These are phyloP conservation scores for Progne subis DNA, from an alignment of 2,113 vertebrate genomes.

Conservation along the genomic window DNA sequence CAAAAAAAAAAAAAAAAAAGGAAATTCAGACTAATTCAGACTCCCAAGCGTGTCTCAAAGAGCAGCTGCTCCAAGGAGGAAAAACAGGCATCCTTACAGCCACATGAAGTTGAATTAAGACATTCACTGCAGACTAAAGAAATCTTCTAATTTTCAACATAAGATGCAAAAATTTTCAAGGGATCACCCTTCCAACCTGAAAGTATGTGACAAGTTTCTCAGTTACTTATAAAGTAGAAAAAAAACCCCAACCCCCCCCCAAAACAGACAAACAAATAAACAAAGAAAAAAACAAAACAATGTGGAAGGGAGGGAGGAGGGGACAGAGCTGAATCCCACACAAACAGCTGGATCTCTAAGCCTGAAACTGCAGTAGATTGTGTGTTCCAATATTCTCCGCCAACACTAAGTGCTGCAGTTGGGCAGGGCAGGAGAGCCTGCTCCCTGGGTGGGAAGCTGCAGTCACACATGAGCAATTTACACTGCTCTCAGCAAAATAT, in stretches of 20 bases:
- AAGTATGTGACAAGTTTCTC: background rate
- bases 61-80: background rate
- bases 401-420: rapidly evolving
- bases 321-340: background rate
- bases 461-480: background rate
- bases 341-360: background rate
- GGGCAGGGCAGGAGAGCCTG: background rate
- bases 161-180: background rate
- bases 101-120: background rate
- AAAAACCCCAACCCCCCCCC: background rate
- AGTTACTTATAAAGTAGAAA: background rate
- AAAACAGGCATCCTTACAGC: background rate
- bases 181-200: background rate
- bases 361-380: background rate
- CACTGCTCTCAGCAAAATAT: background rate
- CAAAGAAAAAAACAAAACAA: background rate
- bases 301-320: background rate
- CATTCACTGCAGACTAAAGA: background rate
- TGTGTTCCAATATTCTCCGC: background rate
- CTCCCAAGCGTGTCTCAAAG: background rate
- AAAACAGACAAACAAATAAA: background rate
- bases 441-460: background rate
- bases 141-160: background rate
- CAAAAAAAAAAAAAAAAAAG: too few relatives aligned
- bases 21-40: background rate